Conservation (phyloP, 2,797 vertebrate species). For the Florisuga fusca region DNA sequence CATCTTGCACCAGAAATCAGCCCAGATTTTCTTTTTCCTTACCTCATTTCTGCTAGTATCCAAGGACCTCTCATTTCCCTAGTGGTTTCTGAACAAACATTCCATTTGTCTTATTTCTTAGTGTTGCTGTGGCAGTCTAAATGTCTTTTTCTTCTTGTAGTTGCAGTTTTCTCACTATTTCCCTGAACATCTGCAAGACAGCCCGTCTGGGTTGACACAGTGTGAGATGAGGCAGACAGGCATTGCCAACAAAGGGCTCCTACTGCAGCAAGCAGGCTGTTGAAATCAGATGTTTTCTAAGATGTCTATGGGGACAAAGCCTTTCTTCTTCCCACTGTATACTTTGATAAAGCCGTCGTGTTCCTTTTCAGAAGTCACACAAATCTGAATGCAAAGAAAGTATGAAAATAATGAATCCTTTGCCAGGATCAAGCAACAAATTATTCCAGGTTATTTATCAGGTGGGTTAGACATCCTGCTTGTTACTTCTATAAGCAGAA, state of each 20-base stretch:
- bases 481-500: neutral
- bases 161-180: conserved; percentile 62
- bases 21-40: conserved; percentile 3
- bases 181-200: conserved; percentile 67
- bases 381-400: conserved; percentile 85
- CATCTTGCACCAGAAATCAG: conserved; percentile 37
- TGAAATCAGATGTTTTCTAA: conserved; percentile 90
- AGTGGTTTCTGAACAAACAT: neutral
- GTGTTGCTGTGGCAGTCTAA: conserved; percentile 43
- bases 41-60: neutral
- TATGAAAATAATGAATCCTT: neutral
- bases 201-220: conserved; percentile 70
- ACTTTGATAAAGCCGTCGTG: conserved; percentile 91
- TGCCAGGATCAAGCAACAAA: neutral
- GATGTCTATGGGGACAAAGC: conserved; percentile 90
- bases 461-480: neutral
- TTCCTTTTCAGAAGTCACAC: conserved; percentile 90
- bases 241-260: conserved; percentile 58
- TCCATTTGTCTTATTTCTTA: neutral
- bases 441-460: neutral
- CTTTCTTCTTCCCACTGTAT: conserved; percentile 92
- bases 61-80: neutral
- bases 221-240: conserved; percentile 72
- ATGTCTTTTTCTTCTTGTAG: conserved; percentile 45
- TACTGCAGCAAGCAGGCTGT: conserved; percentile 32